Conservation (phyloP, 2,888 invertebrate species). For the Acanthosepion lycidas region DNA sequence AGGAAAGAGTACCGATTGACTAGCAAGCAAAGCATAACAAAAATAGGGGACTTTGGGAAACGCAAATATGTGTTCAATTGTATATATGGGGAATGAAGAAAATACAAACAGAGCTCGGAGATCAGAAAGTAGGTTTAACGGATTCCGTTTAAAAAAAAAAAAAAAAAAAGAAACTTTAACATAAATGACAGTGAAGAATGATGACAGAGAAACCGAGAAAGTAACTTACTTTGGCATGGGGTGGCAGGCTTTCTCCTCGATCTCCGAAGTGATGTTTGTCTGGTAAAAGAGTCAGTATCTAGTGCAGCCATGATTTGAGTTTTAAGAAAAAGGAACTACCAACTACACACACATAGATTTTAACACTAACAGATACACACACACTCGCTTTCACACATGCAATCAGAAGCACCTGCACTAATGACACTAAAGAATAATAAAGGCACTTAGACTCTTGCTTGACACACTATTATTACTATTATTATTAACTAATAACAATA, state of each 20-base stretch:
- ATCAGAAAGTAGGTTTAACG: too few species aligned
- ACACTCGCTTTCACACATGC: background rate
- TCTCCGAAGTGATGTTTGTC: conserved; percentile 46
- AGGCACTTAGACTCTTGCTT: background rate
- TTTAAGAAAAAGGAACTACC: background rate
- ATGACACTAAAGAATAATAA: background rate
- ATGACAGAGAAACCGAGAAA: background rate
- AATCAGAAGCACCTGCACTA: background rate
- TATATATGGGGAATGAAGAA: too few species aligned
- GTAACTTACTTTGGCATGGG: conserved; percentile 42
- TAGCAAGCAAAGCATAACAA: too few species aligned
- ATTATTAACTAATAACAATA: too few species aligned
- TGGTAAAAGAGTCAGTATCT: conserved; percentile 44
- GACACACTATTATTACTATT: background rate
- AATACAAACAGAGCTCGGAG: too few species aligned
- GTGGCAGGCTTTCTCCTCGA: conserved; percentile 42
- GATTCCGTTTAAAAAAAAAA: too few species aligned
- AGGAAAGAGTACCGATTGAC: too few species aligned
- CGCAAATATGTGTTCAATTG: too few species aligned
- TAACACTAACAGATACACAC: background rate
- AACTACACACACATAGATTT: background rate
- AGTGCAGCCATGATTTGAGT: conserved; percentile 46
- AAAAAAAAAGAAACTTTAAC: too few species aligned
- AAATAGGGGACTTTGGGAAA: too few species aligned
- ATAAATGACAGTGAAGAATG: too few species aligned